Conservation (phyloP, 2,888 invertebrate genomes). For the Phortica magna region DNA sequence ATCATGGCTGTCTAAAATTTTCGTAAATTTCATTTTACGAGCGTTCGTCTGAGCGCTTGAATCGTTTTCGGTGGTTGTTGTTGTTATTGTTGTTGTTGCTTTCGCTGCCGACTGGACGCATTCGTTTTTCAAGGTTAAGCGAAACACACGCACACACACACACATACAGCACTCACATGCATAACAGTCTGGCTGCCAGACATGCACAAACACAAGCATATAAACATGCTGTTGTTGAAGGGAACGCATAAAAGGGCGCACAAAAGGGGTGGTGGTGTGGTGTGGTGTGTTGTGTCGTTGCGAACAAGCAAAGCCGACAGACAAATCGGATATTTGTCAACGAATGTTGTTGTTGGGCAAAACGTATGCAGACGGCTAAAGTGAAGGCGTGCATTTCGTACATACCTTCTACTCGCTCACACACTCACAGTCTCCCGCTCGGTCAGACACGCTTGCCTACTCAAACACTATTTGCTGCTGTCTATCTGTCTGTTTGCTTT, state of each 20-base stretch:
- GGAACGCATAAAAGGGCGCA: not conserved
- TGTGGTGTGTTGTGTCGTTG: conserved; percentile 21
- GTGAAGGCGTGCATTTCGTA: conserved; percentile 67
- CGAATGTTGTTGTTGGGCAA: conserved; percentile 20
- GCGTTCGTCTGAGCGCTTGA: conserved; percentile 46
- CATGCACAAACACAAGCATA: conserved; percentile 28
- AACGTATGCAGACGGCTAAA: conserved; percentile 38
- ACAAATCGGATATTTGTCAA: not conserved
- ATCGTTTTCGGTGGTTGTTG: conserved; percentile 49
- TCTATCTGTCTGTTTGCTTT: conserved; percentile 38
- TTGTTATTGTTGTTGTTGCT: conserved; percentile 6
- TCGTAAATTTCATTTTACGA: conserved; percentile 69
- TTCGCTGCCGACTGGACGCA: conserved; percentile 66
- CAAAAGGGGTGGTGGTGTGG: not conserved
- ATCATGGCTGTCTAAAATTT: conserved; percentile 48
- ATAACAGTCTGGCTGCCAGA: not conserved
- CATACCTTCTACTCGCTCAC: not conserved
- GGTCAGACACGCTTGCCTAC: not conserved
- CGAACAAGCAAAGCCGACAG: conserved; percentile 31
- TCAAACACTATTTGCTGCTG: not conserved
- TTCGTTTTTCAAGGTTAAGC: conserved; percentile 77
- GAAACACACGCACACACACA: conserved; percentile 47
- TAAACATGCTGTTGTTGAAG: conserved; percentile 35
- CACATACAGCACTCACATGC: conserved; percentile 6
- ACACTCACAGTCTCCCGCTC: not conserved